Conservation (phyloP, 2,888 invertebrate species). For the Marasmarcha lunaedactyla region DNA sequence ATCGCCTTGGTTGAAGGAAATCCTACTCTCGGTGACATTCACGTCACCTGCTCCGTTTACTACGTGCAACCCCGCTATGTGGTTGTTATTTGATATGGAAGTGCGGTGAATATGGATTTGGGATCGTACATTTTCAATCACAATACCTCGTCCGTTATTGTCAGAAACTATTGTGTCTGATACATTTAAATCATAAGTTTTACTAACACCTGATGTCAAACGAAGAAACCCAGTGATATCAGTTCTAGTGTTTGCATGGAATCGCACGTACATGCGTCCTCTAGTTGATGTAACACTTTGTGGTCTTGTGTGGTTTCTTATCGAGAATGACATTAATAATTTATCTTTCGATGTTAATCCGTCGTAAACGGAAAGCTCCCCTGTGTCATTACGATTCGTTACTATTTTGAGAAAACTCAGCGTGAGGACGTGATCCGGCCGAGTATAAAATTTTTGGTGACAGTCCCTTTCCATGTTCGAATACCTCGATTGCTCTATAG, state of each 20-base stretch:
- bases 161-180: slow-evolving; percentile 86
- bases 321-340: slow-evolving; percentile 76
- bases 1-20: slow-evolving; percentile 92
- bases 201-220: slow-evolving; percentile 80
- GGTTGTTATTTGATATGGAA: slow-evolving; percentile 86
- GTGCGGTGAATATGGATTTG: slow-evolving; percentile 88
- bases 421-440: slow-evolving; percentile 84
- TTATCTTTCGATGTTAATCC: slow-evolving; percentile 79
- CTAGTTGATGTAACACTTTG: slow-evolving; percentile 88
- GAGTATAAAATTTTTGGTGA: slow-evolving; percentile 83
- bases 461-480: slow-evolving; percentile 79
- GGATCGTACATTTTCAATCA: slow-evolving; percentile 90
- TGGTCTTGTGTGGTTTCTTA: slow-evolving; percentile 88
- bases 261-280: slow-evolving; percentile 84
- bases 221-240: slow-evolving; percentile 83
- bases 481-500: slow-evolving; percentile 83
- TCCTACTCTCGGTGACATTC: slow-evolving; percentile 90
- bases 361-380: slow-evolving; percentile 82
- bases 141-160: slow-evolving; percentile 95
- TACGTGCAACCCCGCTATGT: slow-evolving; percentile 92
- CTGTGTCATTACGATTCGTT: slow-evolving; percentile 81
- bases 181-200: slow-evolving; percentile 89
- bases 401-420: slow-evolving; percentile 86
- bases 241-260: slow-evolving; percentile 78
- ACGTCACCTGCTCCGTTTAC: slow-evolving; percentile 93